Conservation (phyloP, 2,797 vertebrate species). For the Mormyrops boulengeri region DNA sequence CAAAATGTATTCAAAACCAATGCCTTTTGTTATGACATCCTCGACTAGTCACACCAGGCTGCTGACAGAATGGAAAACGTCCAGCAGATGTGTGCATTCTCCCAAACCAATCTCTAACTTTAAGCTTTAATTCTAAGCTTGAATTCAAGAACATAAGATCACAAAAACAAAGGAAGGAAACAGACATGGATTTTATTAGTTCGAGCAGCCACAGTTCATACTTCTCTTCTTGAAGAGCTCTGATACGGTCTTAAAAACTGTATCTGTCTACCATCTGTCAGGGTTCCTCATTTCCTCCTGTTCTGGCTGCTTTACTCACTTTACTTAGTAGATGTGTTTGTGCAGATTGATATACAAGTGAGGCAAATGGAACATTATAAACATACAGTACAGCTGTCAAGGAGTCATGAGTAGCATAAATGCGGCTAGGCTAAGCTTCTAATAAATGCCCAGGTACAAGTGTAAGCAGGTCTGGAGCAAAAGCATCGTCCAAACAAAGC, state of each 20-base stretch:
- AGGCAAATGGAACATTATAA: neutral
- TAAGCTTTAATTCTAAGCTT: neutral
- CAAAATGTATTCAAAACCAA: neutral
- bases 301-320: neutral
- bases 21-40: neutral
- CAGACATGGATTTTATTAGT: neutral
- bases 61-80: neutral
- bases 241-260: neutral
- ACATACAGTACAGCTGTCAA: neutral
- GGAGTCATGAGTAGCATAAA: neutral
- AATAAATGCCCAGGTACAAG: neutral
- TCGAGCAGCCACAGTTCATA: neutral
- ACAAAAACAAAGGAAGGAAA: neutral
- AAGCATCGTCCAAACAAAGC: neutral
- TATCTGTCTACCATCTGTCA: neutral
- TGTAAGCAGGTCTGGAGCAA: neutral
- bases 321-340: neutral
- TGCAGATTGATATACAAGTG: neutral
- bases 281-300: neutral
- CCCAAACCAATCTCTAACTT: neutral
- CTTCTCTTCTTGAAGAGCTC: neutral
- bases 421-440: neutral
- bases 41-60: neutral
- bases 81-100: neutral
- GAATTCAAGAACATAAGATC: neutral